Conservation (phyloP, 2,888 invertebrate species). For the Microplitis deprimator region DNA sequence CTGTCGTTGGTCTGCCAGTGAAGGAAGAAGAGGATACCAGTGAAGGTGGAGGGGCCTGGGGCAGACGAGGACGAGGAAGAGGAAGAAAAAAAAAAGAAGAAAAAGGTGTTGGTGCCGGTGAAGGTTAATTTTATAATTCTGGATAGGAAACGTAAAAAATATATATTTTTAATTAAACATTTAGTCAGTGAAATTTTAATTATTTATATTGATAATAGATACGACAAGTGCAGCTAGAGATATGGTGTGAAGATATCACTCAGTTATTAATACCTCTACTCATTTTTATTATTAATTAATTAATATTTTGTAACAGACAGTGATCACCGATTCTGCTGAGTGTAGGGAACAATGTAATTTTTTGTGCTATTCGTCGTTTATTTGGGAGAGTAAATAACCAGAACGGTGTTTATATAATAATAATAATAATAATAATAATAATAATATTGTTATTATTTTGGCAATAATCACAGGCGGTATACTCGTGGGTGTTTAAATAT, state of each 20-base stretch:
- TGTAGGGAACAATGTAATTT: not conserved
- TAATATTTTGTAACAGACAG: not conserved
- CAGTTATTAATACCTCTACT: not conserved
- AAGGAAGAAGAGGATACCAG: conserved; percentile 47
- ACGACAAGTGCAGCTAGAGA: not conserved
- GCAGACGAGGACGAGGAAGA: conserved; percentile 37
- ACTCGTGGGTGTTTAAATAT: not conserved
- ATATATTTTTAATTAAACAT: not conserved
- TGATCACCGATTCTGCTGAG: not conserved
- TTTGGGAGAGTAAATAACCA: not conserved
- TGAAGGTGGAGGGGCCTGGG: conserved; percentile 38
- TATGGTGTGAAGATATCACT: not conserved
- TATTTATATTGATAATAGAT: not conserved
- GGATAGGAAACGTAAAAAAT: not conserved
- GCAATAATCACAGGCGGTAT: not conserved
- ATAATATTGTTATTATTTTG: not conserved
- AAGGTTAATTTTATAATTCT: not conserved
- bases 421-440: not conserved
- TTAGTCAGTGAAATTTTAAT: not conserved
- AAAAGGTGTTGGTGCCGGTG: conserved; percentile 44
- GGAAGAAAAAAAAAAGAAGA: conserved; percentile 40
- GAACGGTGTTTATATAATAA: not conserved
- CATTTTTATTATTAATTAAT: not conserved
- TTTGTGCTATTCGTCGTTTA: not conserved
- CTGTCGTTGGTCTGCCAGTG: conserved; percentile 49